Percentiles rank a stretch among this genome's conserved stretches.
Evolutionary conservation across 1,140 invertebrate genomes (phyloP).

Genomic region (Pissodes strobi): DNA sequence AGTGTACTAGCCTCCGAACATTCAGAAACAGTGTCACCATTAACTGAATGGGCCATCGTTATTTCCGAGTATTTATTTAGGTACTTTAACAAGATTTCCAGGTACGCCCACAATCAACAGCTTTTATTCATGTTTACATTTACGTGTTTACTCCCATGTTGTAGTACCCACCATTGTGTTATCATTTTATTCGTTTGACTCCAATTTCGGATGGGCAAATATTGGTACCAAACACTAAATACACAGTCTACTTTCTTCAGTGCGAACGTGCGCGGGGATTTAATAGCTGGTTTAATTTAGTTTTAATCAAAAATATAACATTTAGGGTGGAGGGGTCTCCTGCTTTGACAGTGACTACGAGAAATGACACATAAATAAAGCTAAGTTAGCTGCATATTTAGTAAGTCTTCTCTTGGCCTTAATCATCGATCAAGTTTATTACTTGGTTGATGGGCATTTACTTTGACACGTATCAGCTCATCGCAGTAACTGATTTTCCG

Average conservation of each 20-base stretch:
- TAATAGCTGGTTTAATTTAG: constrained; percentile 15
- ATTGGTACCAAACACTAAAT: not conserved
- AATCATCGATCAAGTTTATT: too few species aligned
- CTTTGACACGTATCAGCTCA: too few species aligned
- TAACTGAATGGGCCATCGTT: constrained; percentile 45
- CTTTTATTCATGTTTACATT: constrained; percentile 23
- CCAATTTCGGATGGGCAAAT: not conserved
- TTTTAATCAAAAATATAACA: constrained; percentile 5
- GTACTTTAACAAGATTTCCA: not conserved
- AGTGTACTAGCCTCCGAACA: constrained; percentile 66
- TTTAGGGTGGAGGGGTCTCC: not conserved
- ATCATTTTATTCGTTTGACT: constrained; percentile 8
- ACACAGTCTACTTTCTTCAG: constrained; percentile 7
- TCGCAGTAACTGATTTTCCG: too few species aligned
- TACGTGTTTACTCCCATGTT: constrained; percentile 18
- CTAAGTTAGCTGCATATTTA: constrained; percentile 5
- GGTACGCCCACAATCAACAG: constrained; percentile 24
- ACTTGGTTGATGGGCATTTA: too few species aligned
- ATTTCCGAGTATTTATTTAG: not conserved
- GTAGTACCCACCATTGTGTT: not conserved
- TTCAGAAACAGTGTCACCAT: constrained; percentile 63
- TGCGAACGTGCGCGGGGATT: constrained; percentile 3
- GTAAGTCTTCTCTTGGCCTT: not conserved
- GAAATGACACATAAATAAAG: constrained; percentile 19
- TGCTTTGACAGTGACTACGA: not conserved